Percentiles rank a stretch among this genome's conserved stretches.
These are phyloP conservation scores for Tetragnatha versicolor DNA, from an alignment of 1,140 invertebrate species.

Conservation along the genomic window DNA sequence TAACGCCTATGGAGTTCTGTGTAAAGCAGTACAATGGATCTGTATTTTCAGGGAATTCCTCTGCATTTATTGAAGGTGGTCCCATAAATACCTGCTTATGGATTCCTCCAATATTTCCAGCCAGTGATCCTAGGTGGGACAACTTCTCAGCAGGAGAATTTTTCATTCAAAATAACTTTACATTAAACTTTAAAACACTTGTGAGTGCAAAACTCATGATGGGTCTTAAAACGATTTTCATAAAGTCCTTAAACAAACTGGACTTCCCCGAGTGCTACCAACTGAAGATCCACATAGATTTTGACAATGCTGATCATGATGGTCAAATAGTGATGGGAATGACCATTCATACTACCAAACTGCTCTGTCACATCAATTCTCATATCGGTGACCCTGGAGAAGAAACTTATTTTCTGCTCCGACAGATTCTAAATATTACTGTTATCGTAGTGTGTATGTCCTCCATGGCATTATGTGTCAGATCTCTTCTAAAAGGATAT, in stretches of 20 bases:
- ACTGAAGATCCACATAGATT: slow-evolving; percentile 74
- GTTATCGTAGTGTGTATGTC: slow-evolving; percentile 85
- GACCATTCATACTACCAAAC: slow-evolving; percentile 67
- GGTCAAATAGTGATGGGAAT: slow-evolving; percentile 83
- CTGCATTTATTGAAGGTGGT: slow-evolving; percentile 86
- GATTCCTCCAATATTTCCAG: slow-evolving; percentile 49
- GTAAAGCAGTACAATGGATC: slow-evolving; percentile 79
- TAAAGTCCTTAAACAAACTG: slow-evolving; percentile 82
- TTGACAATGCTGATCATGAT: slow-evolving; percentile 60
- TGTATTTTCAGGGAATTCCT: slow-evolving; percentile 88
- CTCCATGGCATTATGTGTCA: slow-evolving; percentile 84
- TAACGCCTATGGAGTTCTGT: slow-evolving; percentile 76
- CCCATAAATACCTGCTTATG: slow-evolving; percentile 67
- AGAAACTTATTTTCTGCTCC: neutral
- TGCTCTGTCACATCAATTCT: slow-evolving; percentile 10
- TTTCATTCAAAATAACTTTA: slow-evolving; percentile 70
- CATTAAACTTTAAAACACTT: slow-evolving; percentile 79
- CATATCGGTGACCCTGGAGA: neutral
- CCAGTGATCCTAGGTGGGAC: slow-evolving; percentile 51
- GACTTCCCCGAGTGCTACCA: slow-evolving; percentile 87
- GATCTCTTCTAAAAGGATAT: slow-evolving; percentile 89
- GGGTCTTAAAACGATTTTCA: slow-evolving; percentile 84
- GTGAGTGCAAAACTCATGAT: slow-evolving; percentile 75
- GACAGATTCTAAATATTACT: slow-evolving; percentile 78
- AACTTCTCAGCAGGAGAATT: slow-evolving; percentile 70